These are phyloP conservation scores for Brachylomia viminalis DNA, from an alignment of 2,888 invertebrate species.

Conservation along the genomic window DNA sequence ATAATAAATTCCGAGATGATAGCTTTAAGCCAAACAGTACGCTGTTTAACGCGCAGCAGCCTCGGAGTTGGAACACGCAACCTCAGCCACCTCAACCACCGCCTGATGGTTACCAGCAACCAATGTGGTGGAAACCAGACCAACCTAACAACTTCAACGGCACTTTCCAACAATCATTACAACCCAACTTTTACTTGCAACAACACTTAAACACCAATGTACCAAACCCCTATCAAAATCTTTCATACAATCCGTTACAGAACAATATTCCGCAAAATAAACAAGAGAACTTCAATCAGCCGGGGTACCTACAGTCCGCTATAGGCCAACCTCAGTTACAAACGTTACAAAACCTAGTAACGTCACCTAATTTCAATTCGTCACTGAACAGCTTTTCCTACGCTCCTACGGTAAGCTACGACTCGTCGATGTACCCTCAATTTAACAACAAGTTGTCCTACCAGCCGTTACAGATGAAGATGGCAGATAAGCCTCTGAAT, in stretches of 20 bases:
- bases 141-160: conserved; percentile 74
- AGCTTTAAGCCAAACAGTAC: conserved; percentile 71
- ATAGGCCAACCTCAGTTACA: conserved; percentile 83
- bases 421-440: conserved; percentile 86
- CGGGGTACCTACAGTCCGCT: conserved; percentile 76
- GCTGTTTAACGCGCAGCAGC: conserved; percentile 69
- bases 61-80: conserved; percentile 71
- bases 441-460: conserved; percentile 80
- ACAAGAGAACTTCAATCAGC: conserved; percentile 70
- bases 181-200: conserved; percentile 80
- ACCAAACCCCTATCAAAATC: conserved; percentile 77
- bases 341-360: conserved; percentile 78
- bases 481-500: conserved; percentile 74
- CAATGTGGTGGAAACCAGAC: conserved; percentile 84
- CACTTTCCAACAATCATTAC: conserved; percentile 71
- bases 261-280: conserved; percentile 71
- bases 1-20: conserved; percentile 86
- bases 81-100: conserved; percentile 42
- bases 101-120: conserved; percentile 75
- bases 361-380: conserved; percentile 82
- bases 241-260: conserved; percentile 71
- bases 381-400: conserved; percentile 80
- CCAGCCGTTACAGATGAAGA: conserved; percentile 78
- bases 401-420: conserved; percentile 79
- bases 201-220: conserved; percentile 68